Conservation (phyloP, 2,113 vertebrate genomes). For the Psittacara wagleri region DNA sequence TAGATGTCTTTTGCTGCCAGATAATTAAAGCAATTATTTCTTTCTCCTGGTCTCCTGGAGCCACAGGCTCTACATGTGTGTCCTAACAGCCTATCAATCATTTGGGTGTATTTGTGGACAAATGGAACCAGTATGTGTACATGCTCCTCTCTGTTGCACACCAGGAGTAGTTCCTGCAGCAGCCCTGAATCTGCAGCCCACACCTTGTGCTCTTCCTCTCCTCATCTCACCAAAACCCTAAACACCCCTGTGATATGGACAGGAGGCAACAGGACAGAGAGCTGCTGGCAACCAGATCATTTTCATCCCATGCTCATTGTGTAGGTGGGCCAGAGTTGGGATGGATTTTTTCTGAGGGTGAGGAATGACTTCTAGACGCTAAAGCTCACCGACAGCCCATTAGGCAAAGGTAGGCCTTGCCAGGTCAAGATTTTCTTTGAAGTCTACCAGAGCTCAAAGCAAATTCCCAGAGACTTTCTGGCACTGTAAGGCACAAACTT, state of each 20-base stretch:
- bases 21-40: neutral
- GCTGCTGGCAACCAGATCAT: neutral
- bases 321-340: neutral
- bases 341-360: neutral
- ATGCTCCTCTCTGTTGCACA: neutral
- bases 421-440: conserved; percentile 5
- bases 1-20: neutral
- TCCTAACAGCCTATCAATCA: neutral
- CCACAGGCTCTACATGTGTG: neutral
- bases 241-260: neutral
- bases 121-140: neutral
- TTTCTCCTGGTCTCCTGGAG: neutral
- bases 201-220: neutral
- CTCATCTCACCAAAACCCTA: neutral
- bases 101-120: neutral
- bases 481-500: neutral
- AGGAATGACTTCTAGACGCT: neutral
- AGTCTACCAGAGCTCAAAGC: conserved; percentile 3
- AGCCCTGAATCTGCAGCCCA: neutral
- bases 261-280: neutral
- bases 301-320: neutral
- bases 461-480: conserved; percentile 21
- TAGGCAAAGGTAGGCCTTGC: neutral
- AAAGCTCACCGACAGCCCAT: conserved; percentile 17
- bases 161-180: neutral